These are phyloP conservation scores for Neostethus bicornis DNA, from an alignment of 2,797 vertebrate genomes.

Conservation along the genomic window DNA sequence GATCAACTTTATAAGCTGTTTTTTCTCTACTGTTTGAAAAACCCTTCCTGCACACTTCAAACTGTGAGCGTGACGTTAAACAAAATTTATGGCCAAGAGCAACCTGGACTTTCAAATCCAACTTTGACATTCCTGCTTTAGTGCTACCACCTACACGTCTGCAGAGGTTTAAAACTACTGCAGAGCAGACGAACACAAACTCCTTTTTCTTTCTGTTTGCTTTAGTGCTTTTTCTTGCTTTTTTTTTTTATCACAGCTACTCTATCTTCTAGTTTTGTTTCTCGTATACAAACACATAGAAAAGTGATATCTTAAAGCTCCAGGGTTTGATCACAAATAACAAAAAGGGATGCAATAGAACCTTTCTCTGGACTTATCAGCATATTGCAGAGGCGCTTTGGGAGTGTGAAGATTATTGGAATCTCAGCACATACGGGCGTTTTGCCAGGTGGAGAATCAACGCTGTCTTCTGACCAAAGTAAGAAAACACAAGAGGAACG, in stretches of 20 bases:
- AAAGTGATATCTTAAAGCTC: conserved; percentile 49
- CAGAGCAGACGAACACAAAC: conserved; percentile 58
- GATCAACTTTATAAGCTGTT: too few species aligned
- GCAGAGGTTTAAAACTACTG: conserved; percentile 41
- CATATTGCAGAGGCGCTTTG: conserved; percentile 62
- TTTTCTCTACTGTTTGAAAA: too few species aligned
- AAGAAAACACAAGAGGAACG: conserved; percentile 16
- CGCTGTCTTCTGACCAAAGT: conserved; percentile 49
- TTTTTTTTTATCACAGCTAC: conserved; percentile 50
- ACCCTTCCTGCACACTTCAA: too few species aligned
- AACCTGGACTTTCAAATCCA: too few species aligned
- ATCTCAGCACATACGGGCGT: conserved; percentile 31
- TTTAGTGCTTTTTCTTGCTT: conserved; percentile 33
- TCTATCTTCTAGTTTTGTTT: conserved; percentile 27
- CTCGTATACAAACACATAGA: conserved; percentile 21
- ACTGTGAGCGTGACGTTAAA: too few species aligned
- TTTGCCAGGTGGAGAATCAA: conserved; percentile 44
- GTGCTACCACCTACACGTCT: conserved; percentile 59
- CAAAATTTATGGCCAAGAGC: too few species aligned
- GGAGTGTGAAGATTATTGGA: conserved; percentile 42
- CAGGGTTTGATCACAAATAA: conserved; percentile 47
- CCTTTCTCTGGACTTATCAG: conserved; percentile 71
- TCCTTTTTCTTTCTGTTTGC: conserved; percentile 25
- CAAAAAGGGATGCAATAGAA: conserved; percentile 42
- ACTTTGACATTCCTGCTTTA: too few species aligned